Evolutionary conservation across 2,797 vertebrate genomes (phyloP), one percentile per base, ranked within the genome.

Genomic region (Aplochiton taeniatus): DNA sequence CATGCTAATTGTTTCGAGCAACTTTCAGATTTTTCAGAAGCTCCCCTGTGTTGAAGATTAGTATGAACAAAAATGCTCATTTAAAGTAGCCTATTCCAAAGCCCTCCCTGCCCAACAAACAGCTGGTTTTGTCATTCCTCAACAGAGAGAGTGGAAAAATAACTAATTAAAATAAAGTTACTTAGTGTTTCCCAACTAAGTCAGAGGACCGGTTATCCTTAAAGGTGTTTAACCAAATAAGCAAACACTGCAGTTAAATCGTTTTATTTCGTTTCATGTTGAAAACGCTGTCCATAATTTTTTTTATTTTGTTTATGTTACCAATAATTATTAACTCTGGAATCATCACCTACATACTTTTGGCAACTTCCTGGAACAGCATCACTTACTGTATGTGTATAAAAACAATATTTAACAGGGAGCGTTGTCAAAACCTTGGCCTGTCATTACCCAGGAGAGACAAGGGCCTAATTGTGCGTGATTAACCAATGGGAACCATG

Each of bases 391-490:
- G 11, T 53, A 46, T 20, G 43, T 54, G 12, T 12, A 64, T 31
- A 46, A 19, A 43, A n/a, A 54, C 19, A 31, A 9, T 13, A n/a
- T 61, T 41, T n/a, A 18, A 45, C 1, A 45, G 18, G 45, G 13
- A 17, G 20, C 13, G 13, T 8, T 46, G 19, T 63, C 42, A 55
- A 19, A 42, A 44, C 18, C 52, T 16, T 45, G 14, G 52, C 44
- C 45, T 70, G 74, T 79, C 77, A 76, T 69, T 72, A 73, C 69
- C 76, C 62, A 11, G 74, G 74, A 31, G 65, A 19, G 84, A 86
- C 80, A 88, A 83, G 70, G 57, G 54, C 65, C 72, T 76, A 69
- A 82, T 80, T 88, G 83, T 87, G 69, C 17, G 62, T 70, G 75
- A 72, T 64, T 59, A 73, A 60, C 45, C 73, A 63, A 44, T 61